Evolutionary conservation across 2,888 invertebrate genomes (phyloP), one percentile per base, ranked within the genome.

Genomic region (Junonia oenone): DNA sequence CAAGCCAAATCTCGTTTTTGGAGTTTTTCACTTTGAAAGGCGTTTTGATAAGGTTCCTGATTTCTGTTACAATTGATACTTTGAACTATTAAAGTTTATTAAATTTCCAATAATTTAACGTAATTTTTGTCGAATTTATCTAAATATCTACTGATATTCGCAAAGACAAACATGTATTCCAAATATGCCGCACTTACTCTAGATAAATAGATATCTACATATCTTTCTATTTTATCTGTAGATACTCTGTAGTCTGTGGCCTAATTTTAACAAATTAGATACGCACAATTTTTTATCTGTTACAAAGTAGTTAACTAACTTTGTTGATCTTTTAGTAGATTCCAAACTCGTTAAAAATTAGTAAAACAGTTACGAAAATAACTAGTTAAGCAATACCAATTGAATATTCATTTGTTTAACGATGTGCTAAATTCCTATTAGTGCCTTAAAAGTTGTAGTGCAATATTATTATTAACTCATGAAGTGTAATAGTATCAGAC

Each of bases 401-500:
- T 43, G 33, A 13, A 40, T 46, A 11, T 48, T n/a, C 14, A 40
- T 46, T 45, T 37, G n/a, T 33, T 33, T 31, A 43, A 14, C 48
- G 29, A 55, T 40, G 26, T 27, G 29, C 56, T 47, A 31, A 47
- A 61, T 65, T 61, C 60, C 63, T 62, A 54, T 47, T 47, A 47
- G 68, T 68, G 71, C 68, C 69, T 69, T 69, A 65, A 50, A 61
- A 52, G 50, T 50, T 48, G 56, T 51, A 58, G 63, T 67, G 66
- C 63, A 67, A 63, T 66, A 58, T 60, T 69, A 62, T 59, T 65
- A 62, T 65, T 68, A 68, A 71, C 74, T 73, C 68, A 77, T 80
- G 77, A 69, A 64, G 63, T 58, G 60, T 62, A 62, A 47, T 55
- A 47, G 45, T 55, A 60, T 61, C 57, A 63, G 55, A 68, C 62